Evolutionary conservation across 2,113 vertebrate species (phyloP).

Genomic region (Clinocottus analis): DNA sequence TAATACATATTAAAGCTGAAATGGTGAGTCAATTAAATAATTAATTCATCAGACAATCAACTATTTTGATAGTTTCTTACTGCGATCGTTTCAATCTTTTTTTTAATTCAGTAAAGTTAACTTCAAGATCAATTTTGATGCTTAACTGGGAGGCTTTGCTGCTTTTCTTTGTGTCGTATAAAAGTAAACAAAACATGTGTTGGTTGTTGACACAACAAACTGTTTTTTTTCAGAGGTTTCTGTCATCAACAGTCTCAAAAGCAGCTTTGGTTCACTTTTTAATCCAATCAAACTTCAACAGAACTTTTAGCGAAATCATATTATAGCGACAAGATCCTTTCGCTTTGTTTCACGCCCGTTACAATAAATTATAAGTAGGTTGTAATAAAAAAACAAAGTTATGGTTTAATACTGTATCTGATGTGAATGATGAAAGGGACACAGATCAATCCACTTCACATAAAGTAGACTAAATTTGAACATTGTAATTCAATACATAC

Average conservation of each 20-base stretch:
- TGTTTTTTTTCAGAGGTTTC: no score
- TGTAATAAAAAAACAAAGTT: not conserved
- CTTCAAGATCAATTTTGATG: not conserved
- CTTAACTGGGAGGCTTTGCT: not conserved
- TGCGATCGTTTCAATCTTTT: not conserved
- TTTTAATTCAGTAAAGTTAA: not conserved
- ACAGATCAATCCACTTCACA: not conserved
- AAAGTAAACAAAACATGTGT: not conserved
- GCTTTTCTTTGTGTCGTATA: not conserved
- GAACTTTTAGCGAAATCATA: not conserved
- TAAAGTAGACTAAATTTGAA: not conserved
- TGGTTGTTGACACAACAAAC: not conserved
- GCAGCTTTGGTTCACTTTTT: not conserved
- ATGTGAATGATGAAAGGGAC: not conserved
- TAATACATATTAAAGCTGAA: not conserved
- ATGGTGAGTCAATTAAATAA: not conserved
- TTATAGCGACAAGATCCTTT: not conserved
- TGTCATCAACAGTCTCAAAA: not conserved
- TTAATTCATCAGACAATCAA: not conserved
- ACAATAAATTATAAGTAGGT: not conserved
- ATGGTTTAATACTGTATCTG: not conserved
- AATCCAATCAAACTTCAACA: no score
- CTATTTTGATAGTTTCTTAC: not conserved
- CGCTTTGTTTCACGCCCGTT: not conserved
- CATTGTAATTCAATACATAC: not conserved